Conservation (phyloP, 2,797 vertebrate genomes). For the Sebastes minor region DNA sequence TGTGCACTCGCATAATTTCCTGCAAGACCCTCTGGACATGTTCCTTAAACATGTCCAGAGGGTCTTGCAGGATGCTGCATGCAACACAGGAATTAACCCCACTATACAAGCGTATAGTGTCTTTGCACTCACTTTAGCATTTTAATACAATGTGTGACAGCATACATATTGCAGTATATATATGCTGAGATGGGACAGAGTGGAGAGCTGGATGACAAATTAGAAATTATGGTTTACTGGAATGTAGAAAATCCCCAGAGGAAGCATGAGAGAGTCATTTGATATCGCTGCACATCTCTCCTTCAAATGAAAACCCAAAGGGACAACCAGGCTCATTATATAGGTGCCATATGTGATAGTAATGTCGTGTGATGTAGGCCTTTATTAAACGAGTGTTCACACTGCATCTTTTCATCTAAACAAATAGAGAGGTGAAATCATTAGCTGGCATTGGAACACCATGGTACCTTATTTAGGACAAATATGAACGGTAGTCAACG, state of each 20-base stretch:
- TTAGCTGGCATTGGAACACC: too few species aligned
- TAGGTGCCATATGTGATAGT: background rate
- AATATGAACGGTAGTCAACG: too few species aligned
- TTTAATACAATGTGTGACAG: background rate
- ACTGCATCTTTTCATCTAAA: background rate
- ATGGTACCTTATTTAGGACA: too few species aligned
- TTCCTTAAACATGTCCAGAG: background rate
- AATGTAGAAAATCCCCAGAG: background rate
- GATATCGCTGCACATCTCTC: background rate
- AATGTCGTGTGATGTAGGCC: background rate
- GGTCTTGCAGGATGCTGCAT: too few species aligned
- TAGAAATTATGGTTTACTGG: background rate
- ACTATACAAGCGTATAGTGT: background rate
- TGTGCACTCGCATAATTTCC: background rate
- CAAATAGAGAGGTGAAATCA: background rate
- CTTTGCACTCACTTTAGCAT: background rate
- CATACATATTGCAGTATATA: background rate
- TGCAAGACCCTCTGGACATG: background rate
- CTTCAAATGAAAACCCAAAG: background rate
- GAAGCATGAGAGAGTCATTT: constrained; percentile 2
- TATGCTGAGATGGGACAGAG: background rate
- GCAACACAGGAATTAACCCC: background rate
- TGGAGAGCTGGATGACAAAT: background rate
- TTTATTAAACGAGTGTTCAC: background rate
- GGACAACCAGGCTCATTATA: background rate